phyloP scores from a whole-genome alignment of 2,888 invertebrate genomes.

The Lithophane semibrunnea region DNA sequence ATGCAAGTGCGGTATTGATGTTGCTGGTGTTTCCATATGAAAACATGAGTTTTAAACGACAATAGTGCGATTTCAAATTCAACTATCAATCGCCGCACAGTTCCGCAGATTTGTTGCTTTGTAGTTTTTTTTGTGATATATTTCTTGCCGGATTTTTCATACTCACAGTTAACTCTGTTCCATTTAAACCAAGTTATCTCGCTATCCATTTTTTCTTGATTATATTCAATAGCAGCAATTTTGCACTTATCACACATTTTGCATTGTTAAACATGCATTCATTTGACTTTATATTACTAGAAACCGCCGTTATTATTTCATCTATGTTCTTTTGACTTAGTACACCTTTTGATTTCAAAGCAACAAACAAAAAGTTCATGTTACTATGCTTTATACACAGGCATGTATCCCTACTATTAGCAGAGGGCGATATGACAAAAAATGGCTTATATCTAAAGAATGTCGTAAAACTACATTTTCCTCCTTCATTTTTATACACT shows the following conservation, averaged over 20 bases:
- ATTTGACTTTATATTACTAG: conserved; percentile 39
- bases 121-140: conserved; percentile 35
- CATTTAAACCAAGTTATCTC: conserved; percentile 42
- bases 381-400: conserved; percentile 49
- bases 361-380: conserved; percentile 40
- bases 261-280: conserved; percentile 45
- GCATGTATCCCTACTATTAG: conserved; percentile 44
- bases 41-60: conserved; percentile 34
- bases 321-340: conserved; percentile 33
- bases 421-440: conserved; percentile 42
- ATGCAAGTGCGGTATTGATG: conserved; percentile 36
- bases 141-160: conserved; percentile 35
- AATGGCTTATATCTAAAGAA: conserved; percentile 38
- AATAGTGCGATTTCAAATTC: conserved; percentile 25
- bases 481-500: conserved; percentile 42
- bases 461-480: conserved; percentile 44
- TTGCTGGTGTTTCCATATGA: conserved; percentile 36
- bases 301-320: conserved; percentile 35
- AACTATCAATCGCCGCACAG: conserved; percentile 18
- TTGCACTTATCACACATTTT: conserved; percentile 46
- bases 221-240: conserved; percentile 20
- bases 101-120: conserved; percentile 35
- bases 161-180: conserved; percentile 33
- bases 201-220: conserved; percentile 27
- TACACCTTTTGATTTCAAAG: conserved; percentile 37